These are phyloP conservation scores for Polyploca ridens DNA, from an alignment of 2,888 invertebrate genomes.

Conservation along the genomic window DNA sequence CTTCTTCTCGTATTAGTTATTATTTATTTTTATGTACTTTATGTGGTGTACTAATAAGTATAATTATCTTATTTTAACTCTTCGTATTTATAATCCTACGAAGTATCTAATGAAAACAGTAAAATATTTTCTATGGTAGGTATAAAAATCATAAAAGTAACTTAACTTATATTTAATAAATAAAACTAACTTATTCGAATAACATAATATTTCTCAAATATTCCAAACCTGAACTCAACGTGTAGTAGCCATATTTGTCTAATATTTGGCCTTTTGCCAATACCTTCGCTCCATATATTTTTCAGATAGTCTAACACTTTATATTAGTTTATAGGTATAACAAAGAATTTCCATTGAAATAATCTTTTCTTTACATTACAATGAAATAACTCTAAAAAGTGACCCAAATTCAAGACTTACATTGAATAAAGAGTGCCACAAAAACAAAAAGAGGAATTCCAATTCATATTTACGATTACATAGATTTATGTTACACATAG, in stretches of 20 bases:
- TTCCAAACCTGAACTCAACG: slow-evolving; percentile 7
- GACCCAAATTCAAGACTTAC: slow-evolving; percentile 18
- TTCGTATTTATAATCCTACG: background rate
- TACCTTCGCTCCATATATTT: background rate
- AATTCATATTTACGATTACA: slow-evolving; percentile 53
- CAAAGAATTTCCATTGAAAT: background rate
- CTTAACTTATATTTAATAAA: too few relatives aligned
- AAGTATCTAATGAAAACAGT: too few relatives aligned
- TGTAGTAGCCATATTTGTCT: slow-evolving; percentile 13
- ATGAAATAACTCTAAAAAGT: slow-evolving; percentile 11
- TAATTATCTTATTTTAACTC: background rate
- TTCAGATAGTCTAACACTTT: background rate
- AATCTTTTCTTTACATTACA: background rate
- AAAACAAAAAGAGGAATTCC: slow-evolving; percentile 41
- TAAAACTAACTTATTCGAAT: background rate
- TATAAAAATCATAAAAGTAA: too few relatives aligned
- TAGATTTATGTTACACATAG: slow-evolving; percentile 47
- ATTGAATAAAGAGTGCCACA: slow-evolving; percentile 38
- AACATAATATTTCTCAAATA: slow-evolving; percentile 8
- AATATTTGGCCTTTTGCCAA: slow-evolving; percentile 12
- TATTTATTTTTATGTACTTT: too few relatives aligned
- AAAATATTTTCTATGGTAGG: too few relatives aligned
- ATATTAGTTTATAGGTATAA: too few relatives aligned
- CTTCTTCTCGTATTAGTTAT: too few relatives aligned
- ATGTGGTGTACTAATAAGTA: too few relatives aligned